phyloP scores from a whole-genome alignment of 2,888 invertebrate genomes.

The Charanyca ferruginea region DNA sequence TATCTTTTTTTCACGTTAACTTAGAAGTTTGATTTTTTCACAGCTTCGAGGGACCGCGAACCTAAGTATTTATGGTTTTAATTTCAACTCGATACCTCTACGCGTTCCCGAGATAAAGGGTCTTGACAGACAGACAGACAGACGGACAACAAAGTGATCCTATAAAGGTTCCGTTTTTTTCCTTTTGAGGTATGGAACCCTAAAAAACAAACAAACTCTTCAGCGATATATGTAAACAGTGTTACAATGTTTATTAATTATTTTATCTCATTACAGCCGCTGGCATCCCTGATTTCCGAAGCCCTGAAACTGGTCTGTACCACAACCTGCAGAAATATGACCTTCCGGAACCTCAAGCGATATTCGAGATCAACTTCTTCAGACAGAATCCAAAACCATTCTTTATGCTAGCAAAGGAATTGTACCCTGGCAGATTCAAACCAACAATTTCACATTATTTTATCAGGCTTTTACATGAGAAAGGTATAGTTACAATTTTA shows the following conservation, averaged over 20 bases:
- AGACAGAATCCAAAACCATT: constrained; percentile 97
- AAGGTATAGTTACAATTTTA: constrained; percentile 86
- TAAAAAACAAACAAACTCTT: too few species aligned
- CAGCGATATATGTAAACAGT: not conserved
- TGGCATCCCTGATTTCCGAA: constrained; percentile 99
- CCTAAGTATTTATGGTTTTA: too few species aligned
- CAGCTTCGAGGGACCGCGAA: too few species aligned
- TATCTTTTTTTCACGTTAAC: too few species aligned
- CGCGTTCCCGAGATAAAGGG: too few species aligned
- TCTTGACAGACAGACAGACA: too few species aligned
- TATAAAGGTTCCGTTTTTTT: too few species aligned
- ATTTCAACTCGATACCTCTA: too few species aligned
- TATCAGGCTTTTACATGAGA: constrained; percentile 95
- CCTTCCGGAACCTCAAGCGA: constrained; percentile 97
- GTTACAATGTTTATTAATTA: not conserved
- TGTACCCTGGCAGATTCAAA: constrained; percentile 96
- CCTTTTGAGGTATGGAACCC: too few species aligned
- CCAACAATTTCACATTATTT: constrained; percentile 98
- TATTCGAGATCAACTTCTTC: constrained; percentile 98
- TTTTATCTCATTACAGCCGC: constrained; percentile 92
- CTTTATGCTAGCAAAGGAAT: constrained; percentile 96
- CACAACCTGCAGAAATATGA: constrained; percentile 97
- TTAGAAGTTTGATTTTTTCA: too few species aligned
- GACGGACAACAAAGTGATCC: too few species aligned
- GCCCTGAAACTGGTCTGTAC: constrained; percentile 97